A percentile compares a stretch with the other conserved stretches of the same genome.
Conservation (phyloP, 2,888 invertebrate species). For the Palloptera scutellata region DNA sequence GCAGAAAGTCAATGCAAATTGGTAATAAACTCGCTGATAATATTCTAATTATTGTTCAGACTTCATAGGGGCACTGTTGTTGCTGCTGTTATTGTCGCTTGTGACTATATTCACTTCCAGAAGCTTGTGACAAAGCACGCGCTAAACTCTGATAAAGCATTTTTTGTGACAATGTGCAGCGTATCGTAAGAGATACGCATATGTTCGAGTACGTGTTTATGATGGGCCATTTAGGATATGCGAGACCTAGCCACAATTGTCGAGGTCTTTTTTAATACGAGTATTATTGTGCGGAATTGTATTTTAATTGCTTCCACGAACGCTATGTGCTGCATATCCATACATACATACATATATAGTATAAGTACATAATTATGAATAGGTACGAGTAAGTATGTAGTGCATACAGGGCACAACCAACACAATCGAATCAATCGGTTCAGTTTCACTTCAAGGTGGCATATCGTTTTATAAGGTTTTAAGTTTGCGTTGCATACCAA, state of each 20-base stretch:
- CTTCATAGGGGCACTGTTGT: neutral
- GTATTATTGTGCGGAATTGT: neutral
- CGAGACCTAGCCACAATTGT: too few relatives aligned
- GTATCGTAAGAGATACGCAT: neutral
- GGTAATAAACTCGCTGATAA: constrained; percentile 16
- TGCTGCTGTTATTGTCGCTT: neutral
- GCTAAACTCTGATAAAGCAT: constrained; percentile 11
- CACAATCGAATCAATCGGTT: neutral
- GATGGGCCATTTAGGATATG: too few relatives aligned
- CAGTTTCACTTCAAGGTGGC: neutral
- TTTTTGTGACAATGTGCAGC: neutral
- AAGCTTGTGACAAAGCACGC: constrained; percentile 11
- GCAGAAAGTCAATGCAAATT: constrained; percentile 15
- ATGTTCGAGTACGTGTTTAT: too few relatives aligned
- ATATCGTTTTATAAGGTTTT: neutral
- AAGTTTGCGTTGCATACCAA: neutral
- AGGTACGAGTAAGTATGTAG: too few relatives aligned
- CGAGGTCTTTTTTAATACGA: too few relatives aligned
- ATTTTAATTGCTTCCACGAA: neutral
- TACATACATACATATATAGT: too few relatives aligned
- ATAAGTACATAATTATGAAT: too few relatives aligned
- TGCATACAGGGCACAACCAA: neutral
- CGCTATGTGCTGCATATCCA: neutral
- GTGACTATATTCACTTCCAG: neutral
- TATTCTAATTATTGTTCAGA: constrained; percentile 13